These are phyloP conservation scores for Tetragonisca angustula DNA, from an alignment of 2,888 invertebrate genomes.

Conservation along the genomic window DNA sequence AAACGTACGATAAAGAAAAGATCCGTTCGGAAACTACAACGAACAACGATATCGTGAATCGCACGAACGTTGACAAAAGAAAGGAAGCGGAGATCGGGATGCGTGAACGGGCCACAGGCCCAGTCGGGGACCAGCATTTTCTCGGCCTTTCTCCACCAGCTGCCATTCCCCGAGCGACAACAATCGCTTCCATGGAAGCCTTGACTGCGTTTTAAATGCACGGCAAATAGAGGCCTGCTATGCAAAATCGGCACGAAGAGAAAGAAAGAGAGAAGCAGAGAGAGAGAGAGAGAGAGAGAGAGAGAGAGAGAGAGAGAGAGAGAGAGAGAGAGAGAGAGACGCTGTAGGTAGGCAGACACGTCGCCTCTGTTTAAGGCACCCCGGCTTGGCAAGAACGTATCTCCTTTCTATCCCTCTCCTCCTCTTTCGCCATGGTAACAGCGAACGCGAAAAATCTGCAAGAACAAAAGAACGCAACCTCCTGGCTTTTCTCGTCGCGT, in stretches of 20 bases:
- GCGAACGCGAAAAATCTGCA: slow-evolving; percentile 41
- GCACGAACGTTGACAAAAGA: slow-evolving; percentile 6
- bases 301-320: slow-evolving; percentile 56
- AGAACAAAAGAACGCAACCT: slow-evolving; percentile 24
- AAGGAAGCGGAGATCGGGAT: background rate
- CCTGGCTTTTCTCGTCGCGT: slow-evolving; percentile 19
- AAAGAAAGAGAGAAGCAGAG: slow-evolving; percentile 12
- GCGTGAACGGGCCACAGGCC: slow-evolving; percentile 1
- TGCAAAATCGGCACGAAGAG: slow-evolving; percentile 75
- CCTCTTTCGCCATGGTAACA: slow-evolving; percentile 51
- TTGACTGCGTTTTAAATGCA: slow-evolving; percentile 75
- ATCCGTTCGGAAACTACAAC: too few relatives aligned
- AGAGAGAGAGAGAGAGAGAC: slow-evolving; percentile 39
- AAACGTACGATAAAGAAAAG: too few relatives aligned
- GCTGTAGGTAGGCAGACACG: slow-evolving; percentile 54
- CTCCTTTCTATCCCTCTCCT: slow-evolving; percentile 61
- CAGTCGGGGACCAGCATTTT: slow-evolving; percentile 52
- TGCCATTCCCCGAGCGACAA: slow-evolving; percentile 64
- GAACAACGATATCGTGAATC: too few relatives aligned
- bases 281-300: slow-evolving; percentile 48
- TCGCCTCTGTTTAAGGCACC: slow-evolving; percentile 51
- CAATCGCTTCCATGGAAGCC: slow-evolving; percentile 75
- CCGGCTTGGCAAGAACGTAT: slow-evolving; percentile 59
- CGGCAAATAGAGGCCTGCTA: slow-evolving; percentile 73
- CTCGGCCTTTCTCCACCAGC: slow-evolving; percentile 67